Conservation (phyloP, 1,140 invertebrate species). For the Magallana gigas region DNA sequence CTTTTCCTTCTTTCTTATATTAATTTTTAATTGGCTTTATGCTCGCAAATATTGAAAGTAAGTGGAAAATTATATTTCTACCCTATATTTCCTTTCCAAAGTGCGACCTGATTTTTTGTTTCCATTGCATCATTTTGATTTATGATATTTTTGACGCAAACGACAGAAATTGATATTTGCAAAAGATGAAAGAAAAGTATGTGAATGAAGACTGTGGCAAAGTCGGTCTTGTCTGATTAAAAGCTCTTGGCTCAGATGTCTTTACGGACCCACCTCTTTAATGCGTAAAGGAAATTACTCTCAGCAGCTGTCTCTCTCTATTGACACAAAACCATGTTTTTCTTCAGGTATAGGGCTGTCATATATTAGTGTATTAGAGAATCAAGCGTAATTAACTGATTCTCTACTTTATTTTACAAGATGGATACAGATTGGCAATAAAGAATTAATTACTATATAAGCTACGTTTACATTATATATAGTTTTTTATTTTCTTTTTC, state of each 20-base stretch:
- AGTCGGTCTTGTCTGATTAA: slow-evolving; percentile 3
- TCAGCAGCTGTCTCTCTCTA: background rate
- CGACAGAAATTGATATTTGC: slow-evolving; percentile 21
- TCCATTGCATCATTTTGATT: background rate
- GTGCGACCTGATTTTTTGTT: background rate
- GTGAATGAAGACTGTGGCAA: background rate
- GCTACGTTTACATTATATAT: too few relatives aligned
- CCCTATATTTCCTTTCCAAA: background rate
- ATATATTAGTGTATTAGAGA: background rate
- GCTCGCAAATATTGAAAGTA: too few relatives aligned
- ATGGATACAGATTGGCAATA: too few relatives aligned
- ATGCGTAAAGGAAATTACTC: slow-evolving; percentile 27
- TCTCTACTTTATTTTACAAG: background rate
- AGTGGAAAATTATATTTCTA: too few relatives aligned
- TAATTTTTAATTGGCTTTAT: too few relatives aligned
- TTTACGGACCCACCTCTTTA: slow-evolving; percentile 5
- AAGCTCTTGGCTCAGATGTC: slow-evolving; percentile 33
- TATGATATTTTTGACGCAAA: background rate
- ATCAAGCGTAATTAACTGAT: background rate
- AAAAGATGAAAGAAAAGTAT: slow-evolving; percentile 20
- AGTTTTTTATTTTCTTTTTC: too few relatives aligned
- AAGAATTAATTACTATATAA: too few relatives aligned
- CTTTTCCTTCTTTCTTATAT: too few relatives aligned
- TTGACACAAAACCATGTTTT: slow-evolving; percentile 2
- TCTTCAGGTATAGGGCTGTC: background rate